Evolutionary conservation across 2,113 vertebrate genomes (phyloP), one percentile per base, ranked within the genome.

Genomic region (Brachypodius melanocephalos): DNA sequence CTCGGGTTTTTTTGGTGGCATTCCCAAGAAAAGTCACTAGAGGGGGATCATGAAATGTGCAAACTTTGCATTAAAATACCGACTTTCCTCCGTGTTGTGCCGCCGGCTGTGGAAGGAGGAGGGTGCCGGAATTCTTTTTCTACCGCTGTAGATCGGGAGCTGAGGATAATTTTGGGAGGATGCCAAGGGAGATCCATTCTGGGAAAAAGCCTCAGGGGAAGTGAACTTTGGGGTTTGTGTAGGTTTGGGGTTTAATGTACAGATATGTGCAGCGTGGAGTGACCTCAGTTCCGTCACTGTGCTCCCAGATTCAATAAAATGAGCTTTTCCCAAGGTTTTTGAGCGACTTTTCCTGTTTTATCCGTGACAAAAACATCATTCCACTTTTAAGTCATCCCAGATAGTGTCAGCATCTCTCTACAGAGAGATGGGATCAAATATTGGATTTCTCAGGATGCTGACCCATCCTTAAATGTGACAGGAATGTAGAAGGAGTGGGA

Each of bases 21-120:
- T 69, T 93, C 71, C 82, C 48, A 57, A 20, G 42, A 84, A 54
- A 29, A 5, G 62, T 19, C 97, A 80, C 66, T 36, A 97, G 97
- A 93, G 96, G 92, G 95, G 25, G 88, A 72, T 85, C 32, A 2
- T 36, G 93, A 84, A 91, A 67, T 63, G 38, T 21, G 8, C 9
- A 54, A 46, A n/a, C 24, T 58, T 14, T 5, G 1, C 40, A 4
- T 20, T 20, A 26, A 85, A 57, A 73, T 10, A 4, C 19, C 1
- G 1, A 20, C 20, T 57, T 73, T 38, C 32, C 58, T 40, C 8
- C 0, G 19, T 24, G 52, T 40, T 17, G 38, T 49, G 34, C 36
- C 32, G 32, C 59, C 51, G 31, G 9, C 9, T 11, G 9, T 20
- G 36, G 48, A 17, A 20, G 26, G 59, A 36, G 14, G 26, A 67